Percentiles rank a stretch among this genome's conserved stretches.
phyloP scores from a whole-genome alignment of 2,888 invertebrate genomes.

The Cataglyphis altisquamis region DNA sequence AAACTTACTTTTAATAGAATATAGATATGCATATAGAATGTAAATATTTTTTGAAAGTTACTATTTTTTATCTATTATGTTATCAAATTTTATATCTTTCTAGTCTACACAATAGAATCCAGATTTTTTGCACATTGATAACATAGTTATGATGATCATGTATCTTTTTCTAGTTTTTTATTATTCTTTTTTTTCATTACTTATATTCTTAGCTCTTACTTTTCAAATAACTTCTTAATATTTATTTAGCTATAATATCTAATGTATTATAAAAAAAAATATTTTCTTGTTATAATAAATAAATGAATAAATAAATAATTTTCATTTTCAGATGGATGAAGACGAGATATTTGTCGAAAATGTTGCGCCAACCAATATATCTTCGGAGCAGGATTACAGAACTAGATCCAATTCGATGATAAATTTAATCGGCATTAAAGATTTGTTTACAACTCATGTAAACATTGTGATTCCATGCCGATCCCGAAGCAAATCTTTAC shows the following conservation, averaged over 20 bases:
- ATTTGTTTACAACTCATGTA: background rate
- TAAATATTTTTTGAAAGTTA: background rate
- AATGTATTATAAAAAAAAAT: background rate
- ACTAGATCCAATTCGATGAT: constrained; percentile 48
- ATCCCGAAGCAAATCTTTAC: background rate
- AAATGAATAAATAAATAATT: constrained; percentile 3
- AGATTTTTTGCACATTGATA: no score
- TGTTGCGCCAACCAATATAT: no score
- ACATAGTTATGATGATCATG: no score
- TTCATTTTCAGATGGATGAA: background rate
- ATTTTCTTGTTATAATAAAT: background rate
- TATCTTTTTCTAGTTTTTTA: background rate
- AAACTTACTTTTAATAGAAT: background rate
- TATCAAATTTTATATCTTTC: background rate
- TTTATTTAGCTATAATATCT: background rate
- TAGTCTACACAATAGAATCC: background rate
- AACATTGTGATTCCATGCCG: background rate
- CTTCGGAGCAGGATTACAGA: background rate
- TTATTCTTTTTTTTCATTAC: background rate
- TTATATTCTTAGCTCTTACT: background rate
- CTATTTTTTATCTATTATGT: background rate
- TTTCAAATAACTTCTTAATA: background rate
- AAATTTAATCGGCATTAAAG: constrained; percentile 39
- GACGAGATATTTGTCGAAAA: background rate
- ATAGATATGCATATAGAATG: background rate